Percentiles rank a stretch among this genome's conserved stretches.
phyloP scores from a whole-genome alignment of 2,113 vertebrate species.

The Paradisaea rubra region DNA sequence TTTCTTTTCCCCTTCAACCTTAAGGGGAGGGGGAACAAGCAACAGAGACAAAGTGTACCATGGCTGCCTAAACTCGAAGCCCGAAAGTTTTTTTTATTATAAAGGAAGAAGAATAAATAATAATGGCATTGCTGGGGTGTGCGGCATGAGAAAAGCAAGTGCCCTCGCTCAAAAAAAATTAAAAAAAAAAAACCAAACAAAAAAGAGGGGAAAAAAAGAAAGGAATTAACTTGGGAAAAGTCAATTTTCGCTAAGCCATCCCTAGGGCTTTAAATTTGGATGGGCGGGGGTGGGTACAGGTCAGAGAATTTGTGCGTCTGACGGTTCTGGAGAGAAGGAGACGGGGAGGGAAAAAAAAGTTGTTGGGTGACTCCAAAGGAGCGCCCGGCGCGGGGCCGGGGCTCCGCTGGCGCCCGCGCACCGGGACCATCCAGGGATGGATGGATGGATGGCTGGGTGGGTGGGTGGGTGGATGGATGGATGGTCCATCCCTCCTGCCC shows the following conservation, averaged over 20 bases:
- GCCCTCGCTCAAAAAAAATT: not conserved
- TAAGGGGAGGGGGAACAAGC: constrained; percentile 20
- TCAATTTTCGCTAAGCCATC: constrained; percentile 27
- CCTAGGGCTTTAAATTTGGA: constrained; percentile 15
- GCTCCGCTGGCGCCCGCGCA: constrained; percentile 9
- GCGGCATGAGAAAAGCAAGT: constrained; percentile 53
- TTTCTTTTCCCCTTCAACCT: constrained; percentile 49
- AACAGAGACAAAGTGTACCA: constrained; percentile 56
- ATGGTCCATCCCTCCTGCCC: not conserved
- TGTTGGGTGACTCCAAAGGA: not conserved
- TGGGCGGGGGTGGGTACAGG: not conserved
- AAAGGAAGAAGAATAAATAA: constrained; percentile 59
- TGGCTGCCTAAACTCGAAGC: constrained; percentile 29
- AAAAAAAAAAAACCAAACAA: not conserved
- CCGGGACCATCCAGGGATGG: not conserved
- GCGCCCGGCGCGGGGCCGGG: not conserved
- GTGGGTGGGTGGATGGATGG: fast-evolving
- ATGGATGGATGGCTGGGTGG: not conserved
- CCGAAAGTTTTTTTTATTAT: not conserved
- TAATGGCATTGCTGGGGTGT: constrained; percentile 56
- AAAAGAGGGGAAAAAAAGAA: not conserved
- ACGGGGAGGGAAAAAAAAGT: not conserved
- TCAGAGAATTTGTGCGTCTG: constrained; percentile 40
- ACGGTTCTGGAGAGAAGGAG: not conserved
- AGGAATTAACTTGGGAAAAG: not conserved